Base-by-base conservation (phyloP, 2,113 vertebrate genomes). In the Prunella fulvescens region DNA sequence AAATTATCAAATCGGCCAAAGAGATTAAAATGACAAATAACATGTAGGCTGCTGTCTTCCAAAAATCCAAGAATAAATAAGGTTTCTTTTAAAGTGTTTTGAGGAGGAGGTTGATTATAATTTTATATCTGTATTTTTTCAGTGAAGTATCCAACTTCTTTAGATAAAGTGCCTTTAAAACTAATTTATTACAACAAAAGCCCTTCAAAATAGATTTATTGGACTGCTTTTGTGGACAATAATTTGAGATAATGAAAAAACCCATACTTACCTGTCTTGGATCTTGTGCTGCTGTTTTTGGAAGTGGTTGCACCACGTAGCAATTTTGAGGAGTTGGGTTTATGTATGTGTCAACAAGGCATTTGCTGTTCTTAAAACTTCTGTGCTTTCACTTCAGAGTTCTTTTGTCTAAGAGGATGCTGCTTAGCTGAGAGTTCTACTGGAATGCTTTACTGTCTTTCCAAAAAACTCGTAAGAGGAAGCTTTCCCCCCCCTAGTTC, bases 1-100 rank as follows among this genome's bases (percentile, higher is more conserved):
- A 90, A 97, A 95, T 95, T 92, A 95, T 48, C 82, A 95, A 96
- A 95, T 93, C 22, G 73, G 71, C 86, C 90, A 95, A 94, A 97
- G 92, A 94, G 94, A 95, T 95, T 93, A 97, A 96, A 97, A 95
- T 97, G 86, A 93, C 95, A 98, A 97, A 95, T 95, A 96, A 83
- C 88, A 80, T 81, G 95, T 97, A 93, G 97, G 95, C 71, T 97
- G 94, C 94, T 94, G 79, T 70, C 95, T 97, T 94, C 42, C 88
- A 93, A 83, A 96, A 96, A 95, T 90, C 95, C 89, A 95, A 44
- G 72, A 97, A 97, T 97, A 97, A 97, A 96, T 97, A 97, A 95
- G 91, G 58, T 77, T 94, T 93, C 90, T 97, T 77, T 96, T 97
- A 57, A 96, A 97, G 80, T 92, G 48, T 86, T 92, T 96, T 84